phyloP scores from a whole-genome alignment of 1,140 invertebrate species.

The Euwallacea similis region DNA sequence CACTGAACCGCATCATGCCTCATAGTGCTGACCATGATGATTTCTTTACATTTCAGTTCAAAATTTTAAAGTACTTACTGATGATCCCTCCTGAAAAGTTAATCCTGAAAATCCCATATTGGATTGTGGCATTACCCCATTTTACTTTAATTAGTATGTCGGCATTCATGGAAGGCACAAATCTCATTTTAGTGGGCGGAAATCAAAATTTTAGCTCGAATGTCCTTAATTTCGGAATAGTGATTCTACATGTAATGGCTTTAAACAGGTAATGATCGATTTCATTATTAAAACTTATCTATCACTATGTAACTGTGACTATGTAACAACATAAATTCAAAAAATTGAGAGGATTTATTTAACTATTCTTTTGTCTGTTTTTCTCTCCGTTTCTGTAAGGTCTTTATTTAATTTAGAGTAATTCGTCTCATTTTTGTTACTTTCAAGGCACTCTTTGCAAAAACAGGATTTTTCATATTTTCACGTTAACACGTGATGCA shows the following conservation, averaged over 20 bases:
- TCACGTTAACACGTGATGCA: too few relatives aligned
- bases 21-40: not conserved
- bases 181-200: not conserved
- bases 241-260: not conserved
- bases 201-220: not conserved
- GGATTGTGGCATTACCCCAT: conserved; percentile 4
- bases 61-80: not conserved
- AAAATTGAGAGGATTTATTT: too few relatives aligned
- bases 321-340: too few relatives aligned
- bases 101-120: not conserved
- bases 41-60: not conserved
- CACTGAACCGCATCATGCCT: too few relatives aligned
- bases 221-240: conserved; percentile 3
- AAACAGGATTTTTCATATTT: too few relatives aligned
- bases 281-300: not conserved
- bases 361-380: too few relatives aligned
- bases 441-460: too few relatives aligned
- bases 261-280: conserved; percentile 1
- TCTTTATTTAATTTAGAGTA: too few relatives aligned
- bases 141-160: not conserved
- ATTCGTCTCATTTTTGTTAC: too few relatives aligned
- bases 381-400: too few relatives aligned
- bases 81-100: not conserved
- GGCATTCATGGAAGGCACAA: not conserved
- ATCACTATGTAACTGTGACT: not conserved